Conservation (phyloP, 2,888 invertebrate species). For the Anodontia alba region DNA sequence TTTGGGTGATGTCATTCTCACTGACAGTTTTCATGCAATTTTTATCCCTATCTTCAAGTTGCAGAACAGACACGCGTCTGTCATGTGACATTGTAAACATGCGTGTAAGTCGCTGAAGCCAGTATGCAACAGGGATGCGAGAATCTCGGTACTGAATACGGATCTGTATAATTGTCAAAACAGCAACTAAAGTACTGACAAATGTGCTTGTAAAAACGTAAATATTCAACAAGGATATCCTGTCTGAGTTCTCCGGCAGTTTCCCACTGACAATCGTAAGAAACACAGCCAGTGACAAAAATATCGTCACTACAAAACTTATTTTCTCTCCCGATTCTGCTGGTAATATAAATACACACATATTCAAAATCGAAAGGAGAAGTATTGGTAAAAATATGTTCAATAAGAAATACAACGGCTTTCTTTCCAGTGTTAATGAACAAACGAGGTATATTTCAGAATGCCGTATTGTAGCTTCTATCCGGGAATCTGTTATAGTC, state of each 20-base stretch:
- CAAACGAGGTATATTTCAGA: conserved; percentile 26
- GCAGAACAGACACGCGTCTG: background rate
- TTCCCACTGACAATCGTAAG: conserved; percentile 54
- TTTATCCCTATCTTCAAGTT: background rate
- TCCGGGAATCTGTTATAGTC: conserved; percentile 6
- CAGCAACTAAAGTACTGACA: conserved; percentile 45
- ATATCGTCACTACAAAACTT: conserved; percentile 58
- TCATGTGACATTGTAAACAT: too few species aligned
- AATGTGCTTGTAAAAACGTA: conserved; percentile 50
- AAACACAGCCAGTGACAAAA: conserved; percentile 58
- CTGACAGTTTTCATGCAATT: too few species aligned
- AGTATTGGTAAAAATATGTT: conserved; percentile 54
- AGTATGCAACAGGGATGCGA: conserved; percentile 6
- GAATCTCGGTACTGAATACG: conserved; percentile 38
- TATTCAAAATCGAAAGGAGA: conserved; percentile 46
- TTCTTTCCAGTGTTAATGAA: conserved; percentile 43
- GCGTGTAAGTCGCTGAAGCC: conserved; percentile 7
- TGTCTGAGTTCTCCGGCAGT: conserved; percentile 53
- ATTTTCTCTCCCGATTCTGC: conserved; percentile 55
- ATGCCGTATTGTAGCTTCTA: background rate
- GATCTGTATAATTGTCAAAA: conserved; percentile 45
- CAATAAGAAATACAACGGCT: conserved; percentile 49
- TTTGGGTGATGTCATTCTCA: too few species aligned
- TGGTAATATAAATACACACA: conserved; percentile 56
- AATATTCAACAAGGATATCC: conserved; percentile 40